A percentile compares a stretch with the other conserved stretches of the same genome.
Conservation (phyloP, 2,113 vertebrate species). For the Macrotis lagotis region DNA sequence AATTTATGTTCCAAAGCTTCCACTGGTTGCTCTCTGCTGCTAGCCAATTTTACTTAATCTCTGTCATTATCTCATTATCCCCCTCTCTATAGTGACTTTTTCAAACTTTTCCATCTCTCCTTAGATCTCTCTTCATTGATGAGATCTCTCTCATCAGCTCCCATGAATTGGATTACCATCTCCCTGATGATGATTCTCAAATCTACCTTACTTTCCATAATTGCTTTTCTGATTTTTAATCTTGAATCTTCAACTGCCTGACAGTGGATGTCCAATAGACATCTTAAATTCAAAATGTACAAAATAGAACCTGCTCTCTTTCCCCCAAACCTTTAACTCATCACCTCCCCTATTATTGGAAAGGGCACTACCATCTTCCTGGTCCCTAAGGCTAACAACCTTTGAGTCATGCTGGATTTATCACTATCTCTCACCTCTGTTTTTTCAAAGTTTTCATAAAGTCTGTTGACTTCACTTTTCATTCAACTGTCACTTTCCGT, state of each 20-base stretch:
- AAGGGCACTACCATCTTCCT: background rate
- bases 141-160: background rate
- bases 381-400: background rate
- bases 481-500: too few species aligned
- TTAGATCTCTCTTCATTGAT: background rate
- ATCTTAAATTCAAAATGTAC: background rate
- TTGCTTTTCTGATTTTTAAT: background rate
- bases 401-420: background rate
- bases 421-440: too few species aligned
- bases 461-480: too few species aligned
- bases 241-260: background rate
- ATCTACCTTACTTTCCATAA: background rate
- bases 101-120: background rate
- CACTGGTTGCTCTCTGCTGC: background rate
- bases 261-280: background rate
- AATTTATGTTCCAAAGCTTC: background rate
- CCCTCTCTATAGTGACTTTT: background rate
- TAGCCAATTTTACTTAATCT: background rate
- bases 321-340: background rate
- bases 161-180: background rate
- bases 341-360: background rate
- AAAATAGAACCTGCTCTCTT: background rate
- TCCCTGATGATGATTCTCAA: background rate
- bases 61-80: background rate
- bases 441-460: too few species aligned